Conservation (phyloP, 2,888 invertebrate species). For the Agapetus fuscipes region DNA sequence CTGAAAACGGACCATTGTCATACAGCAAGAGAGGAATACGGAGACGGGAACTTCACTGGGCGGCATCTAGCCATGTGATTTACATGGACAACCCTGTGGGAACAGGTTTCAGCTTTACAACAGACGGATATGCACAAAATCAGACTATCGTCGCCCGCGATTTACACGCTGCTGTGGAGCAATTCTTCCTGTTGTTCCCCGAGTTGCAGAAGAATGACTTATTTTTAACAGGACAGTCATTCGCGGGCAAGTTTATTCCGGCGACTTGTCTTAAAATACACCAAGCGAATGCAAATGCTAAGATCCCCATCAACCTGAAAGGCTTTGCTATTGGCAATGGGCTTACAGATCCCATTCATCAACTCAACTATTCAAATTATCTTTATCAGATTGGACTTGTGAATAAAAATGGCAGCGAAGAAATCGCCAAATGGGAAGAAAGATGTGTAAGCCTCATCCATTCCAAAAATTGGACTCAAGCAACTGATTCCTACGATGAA, state of each 20-base stretch:
- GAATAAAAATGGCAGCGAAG: neutral
- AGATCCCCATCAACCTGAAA: slow-evolving; percentile 57
- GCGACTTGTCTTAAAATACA: slow-evolving; percentile 70
- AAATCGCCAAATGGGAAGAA: neutral
- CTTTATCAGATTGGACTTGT: slow-evolving; percentile 46
- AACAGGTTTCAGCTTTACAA: slow-evolving; percentile 86
- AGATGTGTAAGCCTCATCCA: slow-evolving; percentile 1
- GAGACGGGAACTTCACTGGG: slow-evolving; percentile 70
- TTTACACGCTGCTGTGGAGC: slow-evolving; percentile 62
- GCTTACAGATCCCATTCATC: slow-evolving; percentile 62
- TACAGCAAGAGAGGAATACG: slow-evolving; percentile 32
- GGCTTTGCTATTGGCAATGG: slow-evolving; percentile 66
- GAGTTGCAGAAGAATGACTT: slow-evolving; percentile 66
- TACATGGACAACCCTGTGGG: slow-evolving; percentile 93
- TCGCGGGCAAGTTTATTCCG: slow-evolving; percentile 71
- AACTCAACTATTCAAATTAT: slow-evolving; percentile 68
- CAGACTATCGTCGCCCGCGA: slow-evolving; percentile 74
- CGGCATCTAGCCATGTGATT: slow-evolving; percentile 63
- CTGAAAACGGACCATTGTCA: slow-evolving; percentile 72
- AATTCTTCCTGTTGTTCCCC: slow-evolving; percentile 78
- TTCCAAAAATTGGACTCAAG: slow-evolving; percentile 6
- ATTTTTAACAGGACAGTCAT: slow-evolving; percentile 84
- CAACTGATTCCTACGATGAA: slow-evolving; percentile 22
- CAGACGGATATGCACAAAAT: slow-evolving; percentile 67
- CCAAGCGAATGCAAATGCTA: slow-evolving; percentile 48